Evolutionary conservation across 2,888 invertebrate genomes (phyloP), one percentile per base, ranked within the genome.

Genomic region (Hemistola chrysoprasaria): DNA sequence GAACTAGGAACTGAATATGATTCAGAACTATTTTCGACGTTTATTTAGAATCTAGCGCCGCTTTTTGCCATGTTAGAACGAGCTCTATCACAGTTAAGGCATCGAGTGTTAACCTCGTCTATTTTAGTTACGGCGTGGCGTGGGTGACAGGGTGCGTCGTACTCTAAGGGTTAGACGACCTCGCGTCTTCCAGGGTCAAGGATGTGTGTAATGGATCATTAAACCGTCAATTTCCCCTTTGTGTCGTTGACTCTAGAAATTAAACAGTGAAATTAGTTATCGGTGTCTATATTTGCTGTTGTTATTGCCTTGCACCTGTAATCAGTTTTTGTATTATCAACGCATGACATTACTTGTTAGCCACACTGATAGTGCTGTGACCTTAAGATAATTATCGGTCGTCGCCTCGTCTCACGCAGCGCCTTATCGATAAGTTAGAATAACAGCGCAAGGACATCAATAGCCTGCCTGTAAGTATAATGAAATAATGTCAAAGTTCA

Each of bases 351-450:
- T n/a, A 67, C 62, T 66, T 63, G 44, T 68, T 56, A 75, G 80
- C 83, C 80, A 82, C 59, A 37, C 36, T 65, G 86, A 84, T 86
- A 87, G 73, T 78, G 68, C 47, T 75, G 70, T 73, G 85, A 86
- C 86, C 86, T 86, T 81, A 80, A 74, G 79, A 84, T 78, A 84
- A 80, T 80, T 84, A 87, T 86, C 87, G 87, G 87, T 84, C 86
- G 81, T 63, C 82, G 86, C 72, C 86, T 77, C 80, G 76, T 73
- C 77, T 72, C 66, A 56, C 57, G 53, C 55, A 53, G 47, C 57
- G 53, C 53, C 58, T 75, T 78, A 76, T 82, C 80, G 79, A 80
- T 79, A 75, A 71, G 63, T 66, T 58, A 54, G 39, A 60, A 70
- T 65, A 70, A 70, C 72, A 71, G 64, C 56, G 65, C 81, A 85